Percentiles rank a stretch among this genome's conserved stretches.
These are phyloP conservation scores for Poecilia latipinna DNA, from an alignment of 2,113 vertebrate species.

Conservation along the genomic window DNA sequence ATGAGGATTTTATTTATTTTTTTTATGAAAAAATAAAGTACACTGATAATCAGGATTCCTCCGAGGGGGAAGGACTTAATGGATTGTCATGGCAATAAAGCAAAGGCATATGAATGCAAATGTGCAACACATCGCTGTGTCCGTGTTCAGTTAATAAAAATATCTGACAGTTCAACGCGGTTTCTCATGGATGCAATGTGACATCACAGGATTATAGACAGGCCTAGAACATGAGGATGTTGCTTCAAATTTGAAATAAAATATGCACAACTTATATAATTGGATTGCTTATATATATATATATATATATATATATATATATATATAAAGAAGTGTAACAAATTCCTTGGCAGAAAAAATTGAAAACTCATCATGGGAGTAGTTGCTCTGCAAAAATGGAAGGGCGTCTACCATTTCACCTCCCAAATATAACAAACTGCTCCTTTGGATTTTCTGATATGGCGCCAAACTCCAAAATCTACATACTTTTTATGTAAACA, in stretches of 20 bases:
- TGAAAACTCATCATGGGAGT: conserved; percentile 16
- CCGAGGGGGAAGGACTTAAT: conserved; percentile 40
- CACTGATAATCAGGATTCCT: conserved; percentile 66
- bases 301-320: no score
- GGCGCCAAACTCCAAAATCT: conserved; percentile 42
- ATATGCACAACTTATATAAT: conserved; percentile 38
- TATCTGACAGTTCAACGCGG: not conserved
- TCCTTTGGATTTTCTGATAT: conserved; percentile 51
- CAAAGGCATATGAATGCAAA: conserved; percentile 22
- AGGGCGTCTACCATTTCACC: conserved; percentile 14
- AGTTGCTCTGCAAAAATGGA: conserved; percentile 1
- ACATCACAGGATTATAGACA: conserved; percentile 8
- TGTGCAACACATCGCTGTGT: conserved; percentile 27
- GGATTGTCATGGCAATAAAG: conserved; percentile 77
- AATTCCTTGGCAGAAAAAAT: conserved; percentile 60
- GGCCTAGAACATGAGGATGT: not conserved
- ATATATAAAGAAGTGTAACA: conserved; percentile 19
- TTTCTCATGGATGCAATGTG: conserved; percentile 13
- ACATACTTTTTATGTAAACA: conserved; percentile 69
- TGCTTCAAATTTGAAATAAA: conserved; percentile 22
- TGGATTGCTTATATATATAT: not conserved
- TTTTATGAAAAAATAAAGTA: conserved; percentile 67
- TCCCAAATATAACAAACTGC: conserved; percentile 18
- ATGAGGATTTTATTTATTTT: conserved; percentile 72
- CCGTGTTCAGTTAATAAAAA: not conserved